phyloP scores from a whole-genome alignment of 2,888 invertebrate genomes.

The Volucella inflata region DNA sequence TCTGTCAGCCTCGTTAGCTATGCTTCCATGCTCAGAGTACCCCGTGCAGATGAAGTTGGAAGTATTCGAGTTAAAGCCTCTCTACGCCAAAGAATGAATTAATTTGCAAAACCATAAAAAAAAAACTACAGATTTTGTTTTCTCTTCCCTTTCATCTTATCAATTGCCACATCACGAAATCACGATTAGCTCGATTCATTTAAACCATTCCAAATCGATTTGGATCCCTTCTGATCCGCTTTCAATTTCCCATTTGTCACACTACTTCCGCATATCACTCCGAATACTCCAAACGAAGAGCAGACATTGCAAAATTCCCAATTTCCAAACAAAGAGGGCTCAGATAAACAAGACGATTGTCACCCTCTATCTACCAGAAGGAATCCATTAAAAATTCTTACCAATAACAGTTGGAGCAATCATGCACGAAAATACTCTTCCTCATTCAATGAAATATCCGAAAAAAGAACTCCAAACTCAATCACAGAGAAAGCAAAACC shows the following conservation, averaged over 20 bases:
- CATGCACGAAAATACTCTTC: constrained; percentile 68
- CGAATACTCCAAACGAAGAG: neutral
- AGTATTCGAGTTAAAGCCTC: too few species aligned
- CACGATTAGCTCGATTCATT: too few species aligned
- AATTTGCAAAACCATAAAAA: too few species aligned
- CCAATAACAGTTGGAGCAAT: constrained; percentile 72
- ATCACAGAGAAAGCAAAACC: constrained; percentile 53
- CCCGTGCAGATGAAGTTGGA: too few species aligned
- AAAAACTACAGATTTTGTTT: too few species aligned
- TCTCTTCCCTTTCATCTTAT: too few species aligned
- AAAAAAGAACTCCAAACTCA: constrained; percentile 39
- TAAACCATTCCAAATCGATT: constrained; percentile 42
- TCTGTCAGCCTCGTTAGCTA: too few species aligned
- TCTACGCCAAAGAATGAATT: too few species aligned
- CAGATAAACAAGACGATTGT: neutral
- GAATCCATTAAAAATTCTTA: constrained; percentile 60
- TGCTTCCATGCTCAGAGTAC: too few species aligned
- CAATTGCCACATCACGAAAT: too few species aligned
- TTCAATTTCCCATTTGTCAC: constrained; percentile 5
- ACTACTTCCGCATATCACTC: constrained; percentile 15
- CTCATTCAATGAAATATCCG: constrained; percentile 59
- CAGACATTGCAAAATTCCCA: neutral
- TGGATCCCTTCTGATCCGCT: constrained; percentile 41
- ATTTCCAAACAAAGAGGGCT: constrained; percentile 5
- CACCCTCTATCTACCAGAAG: constrained; percentile 23